Evolutionary conservation across 2,113 vertebrate genomes (phyloP), one percentile per base, ranked within the genome.

Genomic region (Chrysochloris asiatica): DNA sequence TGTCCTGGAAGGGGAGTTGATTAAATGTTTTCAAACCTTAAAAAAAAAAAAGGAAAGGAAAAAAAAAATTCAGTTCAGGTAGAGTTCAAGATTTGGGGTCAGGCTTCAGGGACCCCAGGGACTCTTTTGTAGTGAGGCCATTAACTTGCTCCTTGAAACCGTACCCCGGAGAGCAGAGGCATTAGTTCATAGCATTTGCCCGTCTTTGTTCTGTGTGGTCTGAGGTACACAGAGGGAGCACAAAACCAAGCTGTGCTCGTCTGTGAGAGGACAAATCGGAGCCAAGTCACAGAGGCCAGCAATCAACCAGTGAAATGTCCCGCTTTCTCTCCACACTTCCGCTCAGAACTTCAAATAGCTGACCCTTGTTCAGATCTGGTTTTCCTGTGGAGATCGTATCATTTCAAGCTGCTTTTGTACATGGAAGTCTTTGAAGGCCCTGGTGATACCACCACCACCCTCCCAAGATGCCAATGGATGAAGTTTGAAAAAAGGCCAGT

Each of bases 21-120:
- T 95, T 94, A 90, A 97, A 36, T 73, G 24, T 78, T 89, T 75
- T 93, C 69, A 94, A 96, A 96, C 65, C 83, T 95, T 86, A 76
- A 88, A 73, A 54, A 90, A 79, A 47, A 52, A 24, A 71, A 38
- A 13, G 77, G 80, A 78, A 43, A 71, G 77, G 80, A 78, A 43
- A 71, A 56, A 41, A 81, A 77, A 65, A 76, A 83, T 76, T 95
- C 96, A 92, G 96, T 96, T 97, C 96, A 96, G 96, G 95, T 96
- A 93, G 92, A 96, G 96, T 96, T 97, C 94, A 97, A 89, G 78
- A 94, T 92, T 93, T 61, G 94, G 90, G 95, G 94, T 96, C 95
- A 97, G 86, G 75, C 92, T 89, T 91, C 48, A 87, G 81, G 81
- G 90, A 85, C 92, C 92, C 91, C 63, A 83, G 93, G 75, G 91